Evolutionary conservation across 2,888 invertebrate genomes (phyloP), one percentile per base, ranked within the genome.

Genomic region (Hypselothyrea guttata): DNA sequence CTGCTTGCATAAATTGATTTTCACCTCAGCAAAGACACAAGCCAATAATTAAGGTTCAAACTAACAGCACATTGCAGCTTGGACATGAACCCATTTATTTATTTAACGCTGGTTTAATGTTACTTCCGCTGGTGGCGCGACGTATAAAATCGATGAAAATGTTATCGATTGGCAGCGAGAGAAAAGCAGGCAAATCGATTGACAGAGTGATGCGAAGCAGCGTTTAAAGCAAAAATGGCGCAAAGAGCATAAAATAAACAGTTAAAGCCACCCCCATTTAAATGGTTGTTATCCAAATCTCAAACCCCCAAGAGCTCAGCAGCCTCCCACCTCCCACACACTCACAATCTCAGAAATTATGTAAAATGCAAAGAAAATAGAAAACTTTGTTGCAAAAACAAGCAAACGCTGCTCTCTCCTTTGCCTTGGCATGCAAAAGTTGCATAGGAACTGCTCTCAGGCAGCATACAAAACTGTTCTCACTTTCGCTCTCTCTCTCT

Each of bases 151-250:
- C n/a, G n/a, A n/a, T n/a, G n/a, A n/a, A n/a, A n/a, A n/a, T n/a
- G n/a, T n/a, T n/a, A n/a, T n/a, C n/a, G 7, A 8, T 12, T 1
- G 40, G 8, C 11, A 18, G 18, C 34, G 16, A 47, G 33, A 44
- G 31, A 13, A 34, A 4, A 37, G 18, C 7, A 49, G 63, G 37
- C 33, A 42, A 58, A 35, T 9, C 47, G 84, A 77, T 71, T 78
- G 85, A 78, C 71, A 85, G 85, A 71, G 82, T 52, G 78, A 65
- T 40, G 64, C 58, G 61, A 83, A 65, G 42, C 56, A 58, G 70
- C 22, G 44, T 41, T 40, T 38, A 49, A 63, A 71, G 49, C 8
- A 18, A 22, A 44, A 72, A n/a, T n/a, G 55, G 42, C 16, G 33
- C 28, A 49, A 58, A 67, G 78, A 83, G 85, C 57, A 62, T 45